Evolutionary conservation across 1,140 invertebrate genomes (phyloP).

Genomic region (Uloborus diversus): DNA sequence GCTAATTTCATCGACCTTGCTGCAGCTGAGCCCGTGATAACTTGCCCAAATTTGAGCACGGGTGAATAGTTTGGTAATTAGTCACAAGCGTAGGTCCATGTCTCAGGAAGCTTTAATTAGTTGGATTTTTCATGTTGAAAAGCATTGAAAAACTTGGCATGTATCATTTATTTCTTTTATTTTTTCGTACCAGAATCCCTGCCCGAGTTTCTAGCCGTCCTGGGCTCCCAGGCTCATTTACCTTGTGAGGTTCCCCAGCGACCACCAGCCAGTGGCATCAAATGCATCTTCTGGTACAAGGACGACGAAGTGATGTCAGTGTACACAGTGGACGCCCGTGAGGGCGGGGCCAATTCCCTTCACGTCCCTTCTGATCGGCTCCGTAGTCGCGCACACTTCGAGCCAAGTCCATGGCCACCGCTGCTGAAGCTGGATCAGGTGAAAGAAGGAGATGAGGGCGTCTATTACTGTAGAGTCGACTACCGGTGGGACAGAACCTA

Average conservation of each 20-base stretch:
- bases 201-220: constrained; percentile 69
- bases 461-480: constrained; percentile 71
- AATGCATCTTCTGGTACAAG: constrained; percentile 86
- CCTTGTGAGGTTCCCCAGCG: constrained; percentile 74
- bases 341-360: constrained; percentile 26
- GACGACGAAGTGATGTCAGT: constrained; percentile 57
- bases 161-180: neutral
- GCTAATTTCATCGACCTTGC: too few relatives aligned
- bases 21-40: too few relatives aligned
- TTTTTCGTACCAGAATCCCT: neutral
- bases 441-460: constrained; percentile 56
- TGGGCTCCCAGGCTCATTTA: constrained; percentile 77
- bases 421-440: constrained; percentile 78
- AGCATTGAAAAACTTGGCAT: neutral
- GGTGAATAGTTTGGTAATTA: too few relatives aligned
- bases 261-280: constrained; percentile 76
- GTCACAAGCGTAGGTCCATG: too few relatives aligned
- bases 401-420: constrained; percentile 34
- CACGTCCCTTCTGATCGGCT: constrained; percentile 57
- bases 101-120: too few relatives aligned
- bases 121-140: too few relatives aligned
- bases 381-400: constrained; percentile 40
- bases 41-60: too few relatives aligned
- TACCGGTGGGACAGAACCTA: constrained; percentile 82
- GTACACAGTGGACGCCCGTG: constrained; percentile 58